A percentile compares a stretch with the other conserved stretches of the same genome.
phyloP scores from a whole-genome alignment of 2,797 vertebrate species.

The Hippocampus kuda region DNA sequence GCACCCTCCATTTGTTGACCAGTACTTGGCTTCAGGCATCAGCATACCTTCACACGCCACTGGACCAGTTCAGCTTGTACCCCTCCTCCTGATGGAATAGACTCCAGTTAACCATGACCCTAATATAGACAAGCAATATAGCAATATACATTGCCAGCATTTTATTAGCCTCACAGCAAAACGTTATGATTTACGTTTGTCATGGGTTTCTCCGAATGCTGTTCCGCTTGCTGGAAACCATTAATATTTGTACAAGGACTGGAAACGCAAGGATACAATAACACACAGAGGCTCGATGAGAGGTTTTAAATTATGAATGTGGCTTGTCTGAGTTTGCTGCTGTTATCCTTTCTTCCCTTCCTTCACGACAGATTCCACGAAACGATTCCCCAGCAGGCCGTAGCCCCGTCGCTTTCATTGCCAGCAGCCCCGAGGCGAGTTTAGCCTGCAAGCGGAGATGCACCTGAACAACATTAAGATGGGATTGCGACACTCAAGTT shows the following conservation, averaged over 20 bases:
- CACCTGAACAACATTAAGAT: slow-evolving; percentile 52
- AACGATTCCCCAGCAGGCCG: slow-evolving; percentile 25
- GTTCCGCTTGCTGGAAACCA: neutral
- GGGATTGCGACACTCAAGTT: slow-evolving; percentile 40
- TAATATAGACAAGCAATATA: neutral
- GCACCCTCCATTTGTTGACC: too few relatives aligned
- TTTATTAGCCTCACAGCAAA: neutral
- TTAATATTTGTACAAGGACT: neutral
- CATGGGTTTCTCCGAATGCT: too few relatives aligned
- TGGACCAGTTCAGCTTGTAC: too few relatives aligned
- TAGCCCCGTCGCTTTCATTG: slow-evolving; percentile 18
- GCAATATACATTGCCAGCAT: neutral
- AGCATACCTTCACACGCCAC: too few relatives aligned
- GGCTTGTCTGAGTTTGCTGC: neutral
- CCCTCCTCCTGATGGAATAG: too few relatives aligned
- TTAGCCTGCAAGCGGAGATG: slow-evolving; percentile 36
- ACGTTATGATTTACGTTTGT: neutral
- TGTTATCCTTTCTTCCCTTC: slow-evolving; percentile 3
- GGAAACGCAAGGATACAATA: neutral
- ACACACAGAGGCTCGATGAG: neutral
- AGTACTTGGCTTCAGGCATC: too few relatives aligned
- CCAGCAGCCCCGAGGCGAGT: slow-evolving; percentile 42
- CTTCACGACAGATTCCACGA: slow-evolving; percentile 13
- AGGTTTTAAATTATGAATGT: slow-evolving; percentile 3
- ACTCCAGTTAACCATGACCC: too few relatives aligned